A percentile compares a stretch with the other conserved stretches of the same genome.
Conservation (phyloP, 2,888 invertebrate genomes). For the Ormyrus labotus region DNA sequence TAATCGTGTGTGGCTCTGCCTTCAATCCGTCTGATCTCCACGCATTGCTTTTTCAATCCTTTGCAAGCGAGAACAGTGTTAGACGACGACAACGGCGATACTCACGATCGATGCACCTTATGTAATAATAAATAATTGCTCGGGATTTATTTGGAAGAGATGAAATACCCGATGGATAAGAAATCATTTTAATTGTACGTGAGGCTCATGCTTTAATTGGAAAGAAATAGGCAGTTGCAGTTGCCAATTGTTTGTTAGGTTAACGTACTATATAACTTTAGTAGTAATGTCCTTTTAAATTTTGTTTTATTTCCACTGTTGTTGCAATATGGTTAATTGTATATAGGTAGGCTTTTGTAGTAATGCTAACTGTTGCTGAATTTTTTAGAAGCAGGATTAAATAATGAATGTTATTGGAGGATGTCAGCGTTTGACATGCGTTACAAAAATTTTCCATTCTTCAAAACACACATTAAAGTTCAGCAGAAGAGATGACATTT, state of each 20-base stretch:
- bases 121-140: conserved; percentile 23
- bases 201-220: background rate
- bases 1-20: background rate
- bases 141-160: background rate
- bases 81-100: too few species aligned
- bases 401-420: conserved; percentile 47
- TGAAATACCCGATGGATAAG: conserved; percentile 19
- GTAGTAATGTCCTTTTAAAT: too few species aligned
- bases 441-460: conserved; percentile 34
- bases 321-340: too few species aligned
- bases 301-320: too few species aligned
- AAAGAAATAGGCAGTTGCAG: too few species aligned
- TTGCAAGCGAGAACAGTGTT: too few species aligned
- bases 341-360: background rate
- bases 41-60: too few species aligned
- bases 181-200: background rate
- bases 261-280: too few species aligned
- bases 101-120: conserved; percentile 27
- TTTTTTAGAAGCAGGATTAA: background rate
- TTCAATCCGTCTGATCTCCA: background rate
- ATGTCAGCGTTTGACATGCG: conserved; percentile 48
- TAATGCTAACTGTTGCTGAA: conserved; percentile 22
- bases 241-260: too few species aligned
- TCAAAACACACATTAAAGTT: conserved; percentile 32
- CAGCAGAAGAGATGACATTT: conserved; percentile 47